A percentile compares a stretch with the other conserved stretches of the same genome.
Conservation (phyloP, 2,113 vertebrate species). For the Aix galericulata region DNA sequence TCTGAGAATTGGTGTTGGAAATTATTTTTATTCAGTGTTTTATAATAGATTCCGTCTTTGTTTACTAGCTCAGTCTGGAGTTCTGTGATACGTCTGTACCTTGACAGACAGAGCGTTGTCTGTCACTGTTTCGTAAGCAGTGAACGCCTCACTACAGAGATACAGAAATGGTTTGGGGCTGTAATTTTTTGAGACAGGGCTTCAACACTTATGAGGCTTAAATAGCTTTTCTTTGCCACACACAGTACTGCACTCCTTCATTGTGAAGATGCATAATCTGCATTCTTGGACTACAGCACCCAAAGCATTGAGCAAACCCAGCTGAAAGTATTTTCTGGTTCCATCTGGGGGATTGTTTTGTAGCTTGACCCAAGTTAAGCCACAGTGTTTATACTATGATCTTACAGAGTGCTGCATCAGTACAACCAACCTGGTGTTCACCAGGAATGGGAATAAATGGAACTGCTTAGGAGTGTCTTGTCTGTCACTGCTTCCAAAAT, state of each 20-base stretch:
- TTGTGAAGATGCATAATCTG: not conserved
- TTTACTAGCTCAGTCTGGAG: not conserved
- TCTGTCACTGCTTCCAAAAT: not conserved
- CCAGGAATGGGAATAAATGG: not conserved
- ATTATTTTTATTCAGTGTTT: not conserved
- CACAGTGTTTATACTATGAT: not conserved
- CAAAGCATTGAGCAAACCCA: not conserved
- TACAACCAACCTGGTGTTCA: not conserved
- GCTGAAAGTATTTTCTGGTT: not conserved
- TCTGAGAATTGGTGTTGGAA: not conserved
- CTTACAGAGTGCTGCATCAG: not conserved
- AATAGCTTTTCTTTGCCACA: not conserved
- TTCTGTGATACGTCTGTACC: not conserved
- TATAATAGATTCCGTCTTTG: not conserved
- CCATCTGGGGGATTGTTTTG: not conserved
- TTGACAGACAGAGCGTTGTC: not conserved
- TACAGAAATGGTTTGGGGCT: not conserved
- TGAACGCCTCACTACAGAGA: not conserved
- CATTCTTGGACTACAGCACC: not conserved
- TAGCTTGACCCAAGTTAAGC: not conserved
- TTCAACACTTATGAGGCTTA: not conserved
- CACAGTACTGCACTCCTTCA: not conserved
- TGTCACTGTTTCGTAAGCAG: not conserved
- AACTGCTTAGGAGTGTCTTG: not conserved
- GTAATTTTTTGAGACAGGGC: not conserved